These are phyloP conservation scores for Alcis repandata DNA, from an alignment of 2,888 invertebrate genomes.

Conservation along the genomic window DNA sequence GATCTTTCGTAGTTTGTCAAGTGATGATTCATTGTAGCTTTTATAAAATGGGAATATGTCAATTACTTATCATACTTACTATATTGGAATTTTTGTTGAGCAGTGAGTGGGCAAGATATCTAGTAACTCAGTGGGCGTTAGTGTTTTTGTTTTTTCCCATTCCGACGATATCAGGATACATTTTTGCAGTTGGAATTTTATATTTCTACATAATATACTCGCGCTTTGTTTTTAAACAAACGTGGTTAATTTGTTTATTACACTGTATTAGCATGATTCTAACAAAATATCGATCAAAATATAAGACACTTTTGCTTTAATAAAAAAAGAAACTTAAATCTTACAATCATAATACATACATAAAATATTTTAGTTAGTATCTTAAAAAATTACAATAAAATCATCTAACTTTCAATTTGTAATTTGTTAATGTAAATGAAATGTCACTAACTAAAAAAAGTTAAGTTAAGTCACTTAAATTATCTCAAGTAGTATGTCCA, in stretches of 20 bases:
- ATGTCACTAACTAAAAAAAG: too few species aligned
- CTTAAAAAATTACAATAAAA: too few species aligned
- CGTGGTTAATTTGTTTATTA: not conserved
- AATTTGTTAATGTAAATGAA: not conserved
- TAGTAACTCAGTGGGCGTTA: constrained; percentile 8
- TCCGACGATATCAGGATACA: not conserved
- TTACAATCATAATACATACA: too few species aligned
- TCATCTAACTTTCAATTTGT: not conserved
- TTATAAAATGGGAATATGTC: constrained; percentile 19
- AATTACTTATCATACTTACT: constrained; percentile 14
- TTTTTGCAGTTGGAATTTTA: not conserved
- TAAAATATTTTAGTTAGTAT: too few species aligned
- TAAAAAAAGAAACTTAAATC: too few species aligned
- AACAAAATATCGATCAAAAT: not conserved
- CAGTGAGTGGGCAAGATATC: not conserved
- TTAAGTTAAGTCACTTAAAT: not conserved
- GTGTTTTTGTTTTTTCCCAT: not conserved
- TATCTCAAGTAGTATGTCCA: not conserved
- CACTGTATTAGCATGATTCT: too few species aligned
- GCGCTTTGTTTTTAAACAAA: constrained; percentile 1
- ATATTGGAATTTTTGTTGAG: not conserved
- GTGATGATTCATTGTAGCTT: constrained; percentile 12
- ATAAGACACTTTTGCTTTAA: too few species aligned
- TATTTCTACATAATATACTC: not conserved
- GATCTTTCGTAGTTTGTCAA: constrained; percentile 6